A percentile compares a stretch with the other conserved stretches of the same genome.
Conservation (phyloP, 64 coral and sea anemone genomes). For the Catalaphyllia jardinei region DNA sequence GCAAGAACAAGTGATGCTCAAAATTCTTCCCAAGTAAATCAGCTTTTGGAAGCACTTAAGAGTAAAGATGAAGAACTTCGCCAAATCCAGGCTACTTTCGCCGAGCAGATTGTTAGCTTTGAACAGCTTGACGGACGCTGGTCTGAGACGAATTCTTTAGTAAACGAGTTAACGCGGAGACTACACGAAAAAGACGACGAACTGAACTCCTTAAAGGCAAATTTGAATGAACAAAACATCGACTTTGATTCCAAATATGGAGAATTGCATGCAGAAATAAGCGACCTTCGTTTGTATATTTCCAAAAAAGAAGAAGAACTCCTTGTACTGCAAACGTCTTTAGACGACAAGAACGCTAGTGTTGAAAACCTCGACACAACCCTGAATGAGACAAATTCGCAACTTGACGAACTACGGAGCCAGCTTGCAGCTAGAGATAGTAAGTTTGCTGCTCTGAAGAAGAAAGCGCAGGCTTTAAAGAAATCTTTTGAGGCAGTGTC, state of each 20-base stretch:
- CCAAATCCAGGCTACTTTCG: slow-evolving; percentile 30
- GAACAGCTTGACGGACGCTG: slow-evolving; percentile 3
- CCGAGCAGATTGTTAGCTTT: not conserved
- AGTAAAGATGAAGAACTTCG: slow-evolving; percentile 40
- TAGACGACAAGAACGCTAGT: slow-evolving; percentile 41
- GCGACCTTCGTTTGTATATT: not conserved
- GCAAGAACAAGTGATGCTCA: not conserved
- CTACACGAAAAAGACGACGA: not conserved
- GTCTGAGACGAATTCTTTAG: not conserved
- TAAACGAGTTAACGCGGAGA: not conserved
- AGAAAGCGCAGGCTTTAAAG: slow-evolving; percentile 64
- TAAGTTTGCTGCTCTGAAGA: slow-evolving; percentile 59
- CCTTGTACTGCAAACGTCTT: slow-evolving; percentile 20
- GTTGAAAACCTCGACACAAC: slow-evolving; percentile 43
- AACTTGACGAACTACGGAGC: slow-evolving; percentile 26
- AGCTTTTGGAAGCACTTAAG: slow-evolving; percentile 22
- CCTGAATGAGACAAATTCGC: slow-evolving; percentile 31
- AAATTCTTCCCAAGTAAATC: slow-evolving; percentile 25
- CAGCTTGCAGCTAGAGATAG: slow-evolving; percentile 26
- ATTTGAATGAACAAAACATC: slow-evolving; percentile 12
- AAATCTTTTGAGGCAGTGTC: slow-evolving; percentile 37
- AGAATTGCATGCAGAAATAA: not conserved
- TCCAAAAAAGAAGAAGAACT: slow-evolving; percentile 40
- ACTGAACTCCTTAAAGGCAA: not conserved
- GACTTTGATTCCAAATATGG: not conserved